Base-by-base conservation (phyloP, 2,888 invertebrate genomes). In the Sabellastarte sp. region DNA sequence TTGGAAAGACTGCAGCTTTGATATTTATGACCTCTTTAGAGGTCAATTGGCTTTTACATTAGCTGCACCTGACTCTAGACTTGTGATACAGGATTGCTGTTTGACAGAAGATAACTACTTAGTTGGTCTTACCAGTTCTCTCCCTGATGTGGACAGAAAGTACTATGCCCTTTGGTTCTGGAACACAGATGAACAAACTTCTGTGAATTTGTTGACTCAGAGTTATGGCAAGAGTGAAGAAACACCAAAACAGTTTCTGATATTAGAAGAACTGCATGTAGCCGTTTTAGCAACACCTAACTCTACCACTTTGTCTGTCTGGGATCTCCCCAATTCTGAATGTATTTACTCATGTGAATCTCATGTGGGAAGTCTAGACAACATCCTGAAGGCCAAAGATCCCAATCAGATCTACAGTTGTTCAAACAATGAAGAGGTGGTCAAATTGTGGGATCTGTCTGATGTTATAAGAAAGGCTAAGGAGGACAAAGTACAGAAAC, bases 91-190 rank as follows among this genome's bases (percentile, higher is more conserved):
- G 41, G 24, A 26, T 41, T 63, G 63, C 51, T 15, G 26, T 4
- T 24, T 67, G 31, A 63, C 65, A 32, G 29, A 26, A 15, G 58
- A 58, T 26, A 56, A 57, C 50, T 50, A 63, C 50, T 55, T 67
- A 50, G 60, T 60, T 24, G 60, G 50, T 50, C 52, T 67, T 30
- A 58, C 58, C 20, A 51, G 57, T n/a, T 24, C 57, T n/a, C 24
- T 24, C 5, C 26, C 20, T 2, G 58, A 63, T 57, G 30, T n/a
- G 10, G 32, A 32, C 5, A n/a, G 33, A 30, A 24, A 58, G 61
- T 63, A 56, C 33, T 60, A 59, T 50, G 65, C 52, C 15, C n/a
- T 67, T 3, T 67, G 67, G 67, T 58, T 59, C 32, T 67, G 67
- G 67, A 53, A 61, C 31, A 10, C 53, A 3, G 60, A 67, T 3